Evolutionary conservation across 2,797 vertebrate genomes (phyloP), one percentile per base, ranked within the genome.

Genomic region (Tenualosa ilisha): DNA sequence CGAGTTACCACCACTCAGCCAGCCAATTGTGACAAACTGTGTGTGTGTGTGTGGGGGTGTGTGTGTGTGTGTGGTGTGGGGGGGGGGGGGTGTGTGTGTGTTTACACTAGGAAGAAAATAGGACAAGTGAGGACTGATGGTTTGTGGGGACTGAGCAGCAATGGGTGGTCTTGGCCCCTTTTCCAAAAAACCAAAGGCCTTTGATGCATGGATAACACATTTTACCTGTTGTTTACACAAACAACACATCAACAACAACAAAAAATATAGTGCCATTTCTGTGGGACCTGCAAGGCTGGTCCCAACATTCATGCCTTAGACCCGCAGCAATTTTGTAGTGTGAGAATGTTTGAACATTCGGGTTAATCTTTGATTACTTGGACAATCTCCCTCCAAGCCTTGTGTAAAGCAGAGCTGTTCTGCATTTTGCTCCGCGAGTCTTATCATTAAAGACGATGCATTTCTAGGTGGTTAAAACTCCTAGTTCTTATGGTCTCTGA

Each of bases 41-140:
- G 51, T 68, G 56, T 49, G 61, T 75, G 81, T 68, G 37, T 31
- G 24, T 50, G 53, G 20, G 31, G 40, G 46, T 24, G 22, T 50
- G 51, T 68, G 56, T 49, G 61, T 75, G 81, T 68, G 37, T 31
- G 24, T 50, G 53, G n/a, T n/a, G n/a, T n/a, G n/a, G n/a, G n/a
- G n/a, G n/a, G 83, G 43, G 31, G 82, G 51, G 49, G 43, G 24
- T 81, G 50, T 63, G 83, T 43, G 81, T 40, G 15, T 75, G 81
- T 75, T 56, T 81, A 15, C 40, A 22, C 53, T 56, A 17, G 11
- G 68, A 31, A 24, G 54, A 40, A 53, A 81, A 37, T 51, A 81
- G 24, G 49, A 31, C 37, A 53, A n/a, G 31, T 84, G 46, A 84
- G 51, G 63, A 31, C 63, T 72, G 8, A 46, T 72, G n/a, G 63